phyloP scores from a whole-genome alignment of 2,888 invertebrate genomes.

The Pachydiplax longipennis region DNA sequence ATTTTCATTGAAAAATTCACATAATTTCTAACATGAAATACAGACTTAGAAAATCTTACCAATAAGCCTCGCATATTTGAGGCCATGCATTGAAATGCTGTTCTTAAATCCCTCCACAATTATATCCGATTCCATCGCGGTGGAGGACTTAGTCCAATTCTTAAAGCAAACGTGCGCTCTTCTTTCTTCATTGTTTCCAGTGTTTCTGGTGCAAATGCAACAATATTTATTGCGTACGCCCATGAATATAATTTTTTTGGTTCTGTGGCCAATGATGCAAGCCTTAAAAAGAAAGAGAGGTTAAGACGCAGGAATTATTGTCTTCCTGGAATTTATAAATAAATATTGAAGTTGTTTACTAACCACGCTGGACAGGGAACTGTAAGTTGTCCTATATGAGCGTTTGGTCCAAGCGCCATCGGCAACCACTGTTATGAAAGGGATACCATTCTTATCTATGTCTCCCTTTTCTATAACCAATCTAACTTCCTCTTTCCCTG shows the following conservation, averaged over 20 bases:
- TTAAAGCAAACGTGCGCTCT: neutral
- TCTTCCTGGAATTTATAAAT: neutral
- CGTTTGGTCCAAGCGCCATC: conserved; percentile 46
- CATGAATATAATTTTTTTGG: neutral
- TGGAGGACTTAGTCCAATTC: conserved; percentile 1
- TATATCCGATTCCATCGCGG: neutral
- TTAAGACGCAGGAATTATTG: neutral
- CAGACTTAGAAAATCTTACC: neutral
- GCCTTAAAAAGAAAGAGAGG: neutral
- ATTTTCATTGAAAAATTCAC: too few relatives aligned
- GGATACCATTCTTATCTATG: conserved; percentile 35
- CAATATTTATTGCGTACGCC: conserved; percentile 2
- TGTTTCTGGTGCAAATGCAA: neutral
- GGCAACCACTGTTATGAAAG: conserved; percentile 40
- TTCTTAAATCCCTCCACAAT: conserved; percentile 48
- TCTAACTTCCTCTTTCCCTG: conserved; percentile 17
- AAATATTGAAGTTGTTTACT: neutral
- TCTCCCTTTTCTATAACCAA: conserved; percentile 5
- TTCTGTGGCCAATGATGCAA: neutral
- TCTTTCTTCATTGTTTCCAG: neutral
- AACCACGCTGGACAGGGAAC: conserved; percentile 46
- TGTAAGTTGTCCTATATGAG: conserved; percentile 44
- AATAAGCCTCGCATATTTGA: conserved; percentile 46
- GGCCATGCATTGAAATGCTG: conserved; percentile 46
- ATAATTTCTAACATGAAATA: too few relatives aligned